phyloP scores from a whole-genome alignment of 2,113 vertebrate genomes.

The Phaethornis superciliosus region DNA sequence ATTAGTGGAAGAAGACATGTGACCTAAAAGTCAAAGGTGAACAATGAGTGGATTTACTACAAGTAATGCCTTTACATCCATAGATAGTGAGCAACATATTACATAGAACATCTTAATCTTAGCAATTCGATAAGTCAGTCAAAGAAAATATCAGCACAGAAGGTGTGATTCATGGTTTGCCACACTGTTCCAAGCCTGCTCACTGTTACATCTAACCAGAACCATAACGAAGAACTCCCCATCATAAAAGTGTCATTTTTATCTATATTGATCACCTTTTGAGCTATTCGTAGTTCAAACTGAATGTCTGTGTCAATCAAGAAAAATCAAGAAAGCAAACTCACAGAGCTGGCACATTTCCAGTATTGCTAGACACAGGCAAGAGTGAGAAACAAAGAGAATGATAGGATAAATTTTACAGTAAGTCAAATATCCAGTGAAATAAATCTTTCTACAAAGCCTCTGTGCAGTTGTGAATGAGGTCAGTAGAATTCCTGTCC shows the following conservation, averaged over 20 bases:
- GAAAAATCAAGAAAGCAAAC: neutral
- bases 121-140: neutral
- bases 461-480: neutral
- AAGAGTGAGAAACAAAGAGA: neutral
- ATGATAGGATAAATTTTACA: neutral
- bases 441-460: neutral
- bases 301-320: neutral
- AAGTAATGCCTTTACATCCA: neutral
- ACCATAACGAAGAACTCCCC: neutral
- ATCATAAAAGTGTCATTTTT: neutral
- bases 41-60: neutral
- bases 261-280: conserved; percentile 37
- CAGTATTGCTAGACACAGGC: neutral
- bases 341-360: neutral
- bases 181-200: neutral
- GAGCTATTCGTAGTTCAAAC: neutral
- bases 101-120: neutral
- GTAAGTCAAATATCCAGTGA: neutral
- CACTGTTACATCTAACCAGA: neutral
- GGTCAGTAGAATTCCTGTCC: neutral
- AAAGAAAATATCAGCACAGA: neutral
- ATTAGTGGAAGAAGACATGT: neutral
- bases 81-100: neutral
- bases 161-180: neutral
- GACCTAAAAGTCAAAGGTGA: neutral